A percentile compares a stretch with the other conserved stretches of the same genome.
phyloP scores from a whole-genome alignment of 2,113 vertebrate species.

The Cephalopholis sonnerati region DNA sequence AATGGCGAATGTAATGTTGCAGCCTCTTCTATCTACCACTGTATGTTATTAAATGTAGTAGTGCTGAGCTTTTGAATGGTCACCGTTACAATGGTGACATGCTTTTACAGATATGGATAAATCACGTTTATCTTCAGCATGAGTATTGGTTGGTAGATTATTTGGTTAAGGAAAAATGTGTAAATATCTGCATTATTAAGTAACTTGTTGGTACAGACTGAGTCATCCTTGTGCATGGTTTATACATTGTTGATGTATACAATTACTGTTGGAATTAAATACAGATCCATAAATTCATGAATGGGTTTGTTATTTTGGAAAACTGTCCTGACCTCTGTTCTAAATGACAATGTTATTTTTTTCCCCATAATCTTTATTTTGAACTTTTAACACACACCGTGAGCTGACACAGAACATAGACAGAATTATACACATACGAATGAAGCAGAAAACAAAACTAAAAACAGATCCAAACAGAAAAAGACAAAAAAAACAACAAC shows the following conservation, averaged over 20 bases:
- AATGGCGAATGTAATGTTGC: not conserved
- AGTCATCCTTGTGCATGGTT: not conserved
- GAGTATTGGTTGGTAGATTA: not conserved
- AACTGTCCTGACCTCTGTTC: not conserved
- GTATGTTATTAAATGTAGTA: not conserved
- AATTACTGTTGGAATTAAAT: not conserved
- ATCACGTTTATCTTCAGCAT: not conserved
- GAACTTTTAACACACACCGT: no score
- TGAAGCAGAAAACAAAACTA: no score
- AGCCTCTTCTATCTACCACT: no score
- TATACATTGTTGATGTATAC: not conserved
- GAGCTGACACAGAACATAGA: no score
- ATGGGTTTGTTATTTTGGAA: not conserved
- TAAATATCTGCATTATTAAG: not conserved
- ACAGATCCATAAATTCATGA: not conserved
- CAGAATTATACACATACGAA: no score
- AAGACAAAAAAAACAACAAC: no score
- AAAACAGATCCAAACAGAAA: no score
- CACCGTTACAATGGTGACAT: not conserved
- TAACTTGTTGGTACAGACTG: not conserved
- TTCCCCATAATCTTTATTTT: no score
- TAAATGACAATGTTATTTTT: not conserved
- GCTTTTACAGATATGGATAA: not conserved
- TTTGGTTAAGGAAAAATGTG: not conserved
- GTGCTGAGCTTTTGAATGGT: not conserved